Percentiles rank a stretch among this genome's conserved stretches.
Conservation (phyloP, 2,888 invertebrate genomes). For the Zaprionus lineosus region DNA sequence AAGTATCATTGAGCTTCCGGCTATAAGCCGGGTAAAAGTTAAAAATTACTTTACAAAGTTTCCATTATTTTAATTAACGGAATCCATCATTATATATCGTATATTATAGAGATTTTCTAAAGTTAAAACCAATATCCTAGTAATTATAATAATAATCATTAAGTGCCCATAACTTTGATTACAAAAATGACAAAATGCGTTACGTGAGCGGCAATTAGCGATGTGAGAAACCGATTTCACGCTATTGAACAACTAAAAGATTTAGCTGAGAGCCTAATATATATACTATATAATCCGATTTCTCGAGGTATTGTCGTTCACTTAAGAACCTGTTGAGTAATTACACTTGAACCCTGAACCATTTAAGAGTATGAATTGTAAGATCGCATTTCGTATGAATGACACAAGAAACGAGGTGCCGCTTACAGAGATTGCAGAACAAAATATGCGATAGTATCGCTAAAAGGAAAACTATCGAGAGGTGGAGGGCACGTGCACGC, state of each 20-base stretch:
- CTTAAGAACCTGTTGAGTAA: background rate
- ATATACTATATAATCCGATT: slow-evolving; percentile 4
- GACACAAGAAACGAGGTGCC: no score
- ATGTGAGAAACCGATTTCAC: slow-evolving; percentile 31
- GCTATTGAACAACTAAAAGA: slow-evolving; percentile 1
- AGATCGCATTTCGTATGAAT: no score
- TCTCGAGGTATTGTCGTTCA: no score
- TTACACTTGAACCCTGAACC: background rate
- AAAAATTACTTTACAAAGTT: no score
- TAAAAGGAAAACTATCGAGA: slow-evolving; percentile 2
- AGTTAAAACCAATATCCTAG: background rate
- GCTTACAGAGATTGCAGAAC: no score
- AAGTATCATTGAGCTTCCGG: no score
- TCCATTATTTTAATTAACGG: no score
- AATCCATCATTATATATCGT: no score
- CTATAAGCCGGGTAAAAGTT: no score
- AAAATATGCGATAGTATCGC: slow-evolving; percentile 23
- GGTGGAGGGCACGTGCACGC: no score
- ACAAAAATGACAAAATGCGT: slow-evolving; percentile 26
- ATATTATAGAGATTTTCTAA: background rate
- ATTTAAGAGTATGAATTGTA: no score
- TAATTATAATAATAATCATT: slow-evolving; percentile 7
- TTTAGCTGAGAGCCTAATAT: slow-evolving; percentile 4
- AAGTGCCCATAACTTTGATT: slow-evolving; percentile 21
- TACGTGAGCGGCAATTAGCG: slow-evolving; percentile 30